phyloP scores from a whole-genome alignment of 2,113 vertebrate species.

The Emberiza fucata region DNA sequence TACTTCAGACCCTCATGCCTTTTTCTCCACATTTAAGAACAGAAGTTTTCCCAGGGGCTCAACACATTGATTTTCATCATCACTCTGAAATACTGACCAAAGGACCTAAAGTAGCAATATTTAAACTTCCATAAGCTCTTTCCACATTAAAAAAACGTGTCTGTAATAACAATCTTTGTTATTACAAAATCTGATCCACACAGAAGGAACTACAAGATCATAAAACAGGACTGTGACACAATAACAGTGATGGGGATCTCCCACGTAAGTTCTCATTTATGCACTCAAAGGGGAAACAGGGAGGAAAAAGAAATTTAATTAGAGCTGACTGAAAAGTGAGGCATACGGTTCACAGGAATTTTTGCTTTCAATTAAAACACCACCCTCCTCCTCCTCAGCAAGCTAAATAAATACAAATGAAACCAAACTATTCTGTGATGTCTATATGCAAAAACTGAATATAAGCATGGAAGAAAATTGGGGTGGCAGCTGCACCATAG shows the following conservation, averaged over 20 bases:
- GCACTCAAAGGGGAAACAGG: not conserved
- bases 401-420: slow-evolving; percentile 11
- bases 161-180: not conserved
- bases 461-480: not conserved
- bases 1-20: not conserved
- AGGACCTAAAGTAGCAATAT: not conserved
- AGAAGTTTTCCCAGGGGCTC: not conserved
- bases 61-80: not conserved
- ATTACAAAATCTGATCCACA: not conserved
- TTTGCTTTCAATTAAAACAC: slow-evolving; percentile 1
- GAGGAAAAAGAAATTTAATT: slow-evolving; percentile 12
- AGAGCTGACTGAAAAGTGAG: not conserved
- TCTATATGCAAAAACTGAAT: not conserved
- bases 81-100: not conserved
- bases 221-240: not conserved
- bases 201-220: not conserved
- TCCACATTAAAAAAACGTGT: rapidly evolving
- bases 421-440: not conserved
- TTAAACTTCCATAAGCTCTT: not conserved
- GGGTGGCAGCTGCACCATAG: not conserved
- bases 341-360: not conserved
- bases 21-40: not conserved
- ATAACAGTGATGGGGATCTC: not conserved
- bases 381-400: not conserved
- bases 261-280: not conserved